Percentiles rank a stretch among this genome's conserved stretches.
Conservation (phyloP, 2,888 invertebrate species). For the Troglohyphantes excavatus region DNA sequence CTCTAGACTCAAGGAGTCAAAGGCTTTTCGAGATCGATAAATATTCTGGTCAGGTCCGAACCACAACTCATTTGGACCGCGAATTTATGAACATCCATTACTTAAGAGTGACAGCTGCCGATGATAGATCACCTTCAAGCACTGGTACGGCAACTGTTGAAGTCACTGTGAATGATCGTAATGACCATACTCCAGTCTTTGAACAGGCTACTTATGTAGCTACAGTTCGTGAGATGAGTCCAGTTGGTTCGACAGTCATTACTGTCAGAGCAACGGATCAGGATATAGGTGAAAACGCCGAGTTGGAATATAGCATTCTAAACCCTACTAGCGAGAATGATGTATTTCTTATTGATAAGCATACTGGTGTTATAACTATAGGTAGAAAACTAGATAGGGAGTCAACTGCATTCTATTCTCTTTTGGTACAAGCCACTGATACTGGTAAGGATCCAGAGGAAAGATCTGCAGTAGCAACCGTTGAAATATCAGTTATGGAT, state of each 20-base stretch:
- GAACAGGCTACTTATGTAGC: conserved; percentile 95
- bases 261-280: conserved; percentile 93
- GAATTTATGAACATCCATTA: conserved; percentile 95
- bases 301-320: conserved; percentile 85
- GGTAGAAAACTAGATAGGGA: conserved; percentile 92
- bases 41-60: conserved; percentile 91
- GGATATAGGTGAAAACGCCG: conserved; percentile 94
- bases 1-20: conserved; percentile 93
- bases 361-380: conserved; percentile 92
- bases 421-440: conserved; percentile 93
- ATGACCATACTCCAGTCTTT: conserved; percentile 96
- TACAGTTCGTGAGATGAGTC: conserved; percentile 93
- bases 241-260: conserved; percentile 92
- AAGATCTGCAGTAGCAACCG: conserved; percentile 90
- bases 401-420: conserved; percentile 90
- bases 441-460: conserved; percentile 91
- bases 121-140: conserved; percentile 89
- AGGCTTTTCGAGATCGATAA: conserved; percentile 91
- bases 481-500: conserved; percentile 91
- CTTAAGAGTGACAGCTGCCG: conserved; percentile 93
- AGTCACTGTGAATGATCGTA: conserved; percentile 95
- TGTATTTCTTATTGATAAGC: conserved; percentile 87
- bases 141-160: conserved; percentile 93
- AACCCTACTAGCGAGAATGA: conserved; percentile 86
- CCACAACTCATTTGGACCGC: conserved; percentile 90